Evolutionary conservation across 1,140 invertebrate species (phyloP).

Genomic region (Lepidurus arcticus): DNA sequence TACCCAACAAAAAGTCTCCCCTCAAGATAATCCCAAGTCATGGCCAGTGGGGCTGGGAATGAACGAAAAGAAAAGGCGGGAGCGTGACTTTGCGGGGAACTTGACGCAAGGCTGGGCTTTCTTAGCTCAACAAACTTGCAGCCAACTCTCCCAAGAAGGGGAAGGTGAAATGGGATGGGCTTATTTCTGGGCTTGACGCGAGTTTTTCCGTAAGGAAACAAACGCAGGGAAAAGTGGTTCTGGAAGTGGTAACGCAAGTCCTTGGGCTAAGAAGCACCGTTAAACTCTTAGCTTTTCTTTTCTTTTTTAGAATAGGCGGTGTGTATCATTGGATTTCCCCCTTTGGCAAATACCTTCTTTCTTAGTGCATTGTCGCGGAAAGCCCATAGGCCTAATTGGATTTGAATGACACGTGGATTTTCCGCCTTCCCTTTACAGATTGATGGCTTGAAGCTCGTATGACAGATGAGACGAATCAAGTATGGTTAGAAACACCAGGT

Average conservation of each 20-base stretch:
- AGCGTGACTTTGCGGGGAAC: neutral
- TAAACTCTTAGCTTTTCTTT: conserved; percentile 6
- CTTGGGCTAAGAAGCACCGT: neutral
- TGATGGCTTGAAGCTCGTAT: too few species aligned
- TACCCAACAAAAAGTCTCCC: neutral
- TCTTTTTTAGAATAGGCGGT: neutral
- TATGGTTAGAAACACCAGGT: neutral
- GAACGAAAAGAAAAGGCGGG: conserved; percentile 9
- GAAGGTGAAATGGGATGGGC: neutral
- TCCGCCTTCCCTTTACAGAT: too few species aligned
- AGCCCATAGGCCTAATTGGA: conserved; percentile 5
- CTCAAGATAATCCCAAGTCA: neutral
- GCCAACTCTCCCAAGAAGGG: neutral
- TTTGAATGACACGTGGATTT: neutral
- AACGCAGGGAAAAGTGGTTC: conserved; percentile 10
- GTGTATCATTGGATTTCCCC: neutral
- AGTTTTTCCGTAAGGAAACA: neutral
- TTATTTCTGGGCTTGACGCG: neutral
- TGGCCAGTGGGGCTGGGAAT: neutral
- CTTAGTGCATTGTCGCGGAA: neutral
- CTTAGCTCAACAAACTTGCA: neutral
- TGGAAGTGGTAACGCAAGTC: conserved; percentile 1
- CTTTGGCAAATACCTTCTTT: neutral
- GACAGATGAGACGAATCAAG: neutral
- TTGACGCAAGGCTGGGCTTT: neutral